phyloP scores from a whole-genome alignment of 1,140 invertebrate species.

The Medauroidea extradentata region DNA sequence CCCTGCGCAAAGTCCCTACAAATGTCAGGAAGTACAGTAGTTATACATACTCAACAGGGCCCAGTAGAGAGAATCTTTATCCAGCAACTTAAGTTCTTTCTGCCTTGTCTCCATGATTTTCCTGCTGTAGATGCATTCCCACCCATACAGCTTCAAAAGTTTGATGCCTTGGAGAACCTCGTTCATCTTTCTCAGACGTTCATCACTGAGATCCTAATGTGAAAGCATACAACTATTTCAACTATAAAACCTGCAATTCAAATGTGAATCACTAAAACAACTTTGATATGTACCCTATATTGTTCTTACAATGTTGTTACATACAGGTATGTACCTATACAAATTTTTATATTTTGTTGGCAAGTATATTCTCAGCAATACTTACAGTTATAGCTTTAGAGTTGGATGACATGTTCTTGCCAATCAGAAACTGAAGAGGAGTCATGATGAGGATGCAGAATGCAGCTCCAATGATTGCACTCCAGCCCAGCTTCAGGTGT shows the following conservation, averaged over 20 bases:
- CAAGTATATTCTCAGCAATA: slow-evolving; percentile 7
- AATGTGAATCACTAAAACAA: not conserved
- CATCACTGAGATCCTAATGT: slow-evolving; percentile 62
- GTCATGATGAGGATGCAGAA: slow-evolving; percentile 64
- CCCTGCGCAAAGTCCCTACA: too few species aligned
- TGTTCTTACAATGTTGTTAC: not conserved
- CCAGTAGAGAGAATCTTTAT: slow-evolving; percentile 70
- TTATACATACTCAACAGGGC: slow-evolving; percentile 66
- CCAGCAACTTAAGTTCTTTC: slow-evolving; percentile 65
- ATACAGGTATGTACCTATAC: not conserved
- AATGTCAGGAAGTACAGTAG: too few species aligned
- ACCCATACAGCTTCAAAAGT: slow-evolving; percentile 75
- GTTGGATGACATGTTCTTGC: slow-evolving; percentile 65
- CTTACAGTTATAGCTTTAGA: slow-evolving; percentile 61
- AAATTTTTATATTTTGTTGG: not conserved
- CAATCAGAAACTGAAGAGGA: slow-evolving; percentile 66
- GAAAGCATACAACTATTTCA: slow-evolving; percentile 10
- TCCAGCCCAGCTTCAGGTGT: slow-evolving; percentile 69
- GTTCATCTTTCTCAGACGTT: slow-evolving; percentile 67
- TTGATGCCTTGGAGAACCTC: slow-evolving; percentile 78
- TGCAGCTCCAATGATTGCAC: slow-evolving; percentile 70
- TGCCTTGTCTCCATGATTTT: slow-evolving; percentile 60
- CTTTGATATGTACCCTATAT: not conserved
- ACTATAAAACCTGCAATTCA: not conserved
- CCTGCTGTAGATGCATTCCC: slow-evolving; percentile 69